A percentile compares a stretch with the other conserved stretches of the same genome.
Conservation (phyloP, 2,113 vertebrate species). For the Ceyx margarethae region DNA sequence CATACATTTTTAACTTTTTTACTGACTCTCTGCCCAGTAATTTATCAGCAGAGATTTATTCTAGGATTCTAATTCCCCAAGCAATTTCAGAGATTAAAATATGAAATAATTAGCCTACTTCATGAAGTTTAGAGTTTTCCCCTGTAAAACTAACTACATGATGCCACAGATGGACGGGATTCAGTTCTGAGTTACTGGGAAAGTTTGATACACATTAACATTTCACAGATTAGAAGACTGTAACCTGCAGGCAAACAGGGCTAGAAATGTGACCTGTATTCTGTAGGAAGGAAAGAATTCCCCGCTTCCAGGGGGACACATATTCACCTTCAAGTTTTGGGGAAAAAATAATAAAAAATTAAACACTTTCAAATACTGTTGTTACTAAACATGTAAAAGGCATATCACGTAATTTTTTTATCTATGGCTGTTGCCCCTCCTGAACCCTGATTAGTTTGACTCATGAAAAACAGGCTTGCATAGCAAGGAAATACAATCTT, state of each 20-base stretch:
- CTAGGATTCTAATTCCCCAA: slow-evolving; percentile 54
- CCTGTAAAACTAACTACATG: slow-evolving; percentile 13
- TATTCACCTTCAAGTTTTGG: slow-evolving; percentile 30
- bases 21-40: slow-evolving; percentile 34
- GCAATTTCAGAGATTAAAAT: slow-evolving; percentile 61
- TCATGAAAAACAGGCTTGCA: background rate
- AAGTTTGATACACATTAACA: slow-evolving; percentile 50
- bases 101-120: slow-evolving; percentile 65
- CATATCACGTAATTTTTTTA: background rate
- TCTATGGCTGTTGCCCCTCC: background rate
- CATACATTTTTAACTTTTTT: background rate
- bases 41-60: slow-evolving; percentile 64
- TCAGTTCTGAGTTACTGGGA: slow-evolving; percentile 7
- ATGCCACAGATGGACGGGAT: slow-evolving; percentile 12
- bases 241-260: background rate
- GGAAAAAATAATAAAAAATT: background rate
- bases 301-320: slow-evolving; percentile 1
- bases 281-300: slow-evolving; percentile 41
- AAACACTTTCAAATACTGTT: slow-evolving; percentile 15
- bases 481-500: background rate
- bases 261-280: slow-evolving; percentile 32
- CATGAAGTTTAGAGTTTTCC: slow-evolving; percentile 32
- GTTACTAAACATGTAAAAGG: background rate
- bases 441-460: background rate
- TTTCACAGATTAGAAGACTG: slow-evolving; percentile 35